Evolutionary conservation across 2,888 invertebrate species (phyloP).

Genomic region (Melanchra persicariae): DNA sequence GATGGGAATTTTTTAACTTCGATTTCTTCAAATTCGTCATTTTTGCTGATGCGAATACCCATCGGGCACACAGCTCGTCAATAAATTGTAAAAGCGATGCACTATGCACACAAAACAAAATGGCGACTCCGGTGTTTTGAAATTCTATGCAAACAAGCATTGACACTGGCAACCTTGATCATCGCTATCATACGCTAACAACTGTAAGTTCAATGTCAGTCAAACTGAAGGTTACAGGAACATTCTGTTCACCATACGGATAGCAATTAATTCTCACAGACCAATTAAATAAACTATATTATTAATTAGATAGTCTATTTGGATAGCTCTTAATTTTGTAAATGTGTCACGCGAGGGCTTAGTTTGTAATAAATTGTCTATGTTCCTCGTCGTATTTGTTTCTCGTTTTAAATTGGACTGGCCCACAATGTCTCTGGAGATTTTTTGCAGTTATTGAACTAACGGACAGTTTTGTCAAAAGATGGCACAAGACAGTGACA

Average conservation of each 20-base stretch:
- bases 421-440: background rate
- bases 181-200: conserved; percentile 13
- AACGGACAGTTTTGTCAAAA: background rate
- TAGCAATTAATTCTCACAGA: conserved; percentile 16
- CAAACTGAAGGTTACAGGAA: conserved; percentile 38
- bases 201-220: conserved; percentile 47
- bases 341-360: conserved; percentile 21
- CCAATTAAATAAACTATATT: conserved; percentile 33
- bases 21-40: too few relatives aligned
- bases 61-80: background rate
- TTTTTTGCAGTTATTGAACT: background rate
- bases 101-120: background rate
- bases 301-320: conserved; percentile 40
- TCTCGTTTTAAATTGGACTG: background rate
- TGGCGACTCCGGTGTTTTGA: background rate
- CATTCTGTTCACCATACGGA: conserved; percentile 17
- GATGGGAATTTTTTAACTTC: too few relatives aligned
- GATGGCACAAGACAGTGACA: background rate
- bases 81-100: background rate
- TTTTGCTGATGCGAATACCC: background rate
- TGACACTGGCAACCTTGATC: conserved; percentile 37
- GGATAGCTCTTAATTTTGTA: conserved; percentile 23
- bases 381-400: background rate
- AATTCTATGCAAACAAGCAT: conserved; percentile 1
- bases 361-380: conserved; percentile 3